Conservation (phyloP, 2,113 vertebrate genomes). For the Scopus umbretta region DNA sequence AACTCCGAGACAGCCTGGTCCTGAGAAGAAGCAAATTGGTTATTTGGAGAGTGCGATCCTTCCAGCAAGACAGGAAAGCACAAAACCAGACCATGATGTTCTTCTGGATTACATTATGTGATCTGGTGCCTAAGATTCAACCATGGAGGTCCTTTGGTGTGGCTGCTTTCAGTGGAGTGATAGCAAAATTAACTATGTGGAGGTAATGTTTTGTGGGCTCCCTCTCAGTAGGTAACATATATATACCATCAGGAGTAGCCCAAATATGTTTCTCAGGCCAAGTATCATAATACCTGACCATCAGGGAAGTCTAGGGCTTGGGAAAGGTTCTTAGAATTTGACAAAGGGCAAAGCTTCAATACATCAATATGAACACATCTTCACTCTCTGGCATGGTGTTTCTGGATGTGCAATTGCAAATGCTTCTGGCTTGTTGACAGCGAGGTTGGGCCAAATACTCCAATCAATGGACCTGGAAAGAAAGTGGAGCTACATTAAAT, state of each 20-base stretch:
- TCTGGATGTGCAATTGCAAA: not conserved
- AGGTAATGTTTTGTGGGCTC: not conserved
- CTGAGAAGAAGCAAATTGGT: not conserved
- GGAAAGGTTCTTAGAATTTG: not conserved
- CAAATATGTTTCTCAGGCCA: not conserved
- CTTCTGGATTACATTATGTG: not conserved
- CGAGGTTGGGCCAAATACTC: not conserved
- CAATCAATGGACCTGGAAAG: not conserved
- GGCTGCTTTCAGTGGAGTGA: not conserved
- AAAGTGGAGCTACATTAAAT: not conserved
- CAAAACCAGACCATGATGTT: not conserved
- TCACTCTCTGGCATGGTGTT: not conserved
- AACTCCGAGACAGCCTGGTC: rapidly evolving
- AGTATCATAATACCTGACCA: not conserved
- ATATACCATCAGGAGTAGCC: not conserved
- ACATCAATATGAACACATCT: not conserved
- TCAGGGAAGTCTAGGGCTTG: not conserved
- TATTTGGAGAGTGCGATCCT: not conserved
- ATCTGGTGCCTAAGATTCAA: not conserved
- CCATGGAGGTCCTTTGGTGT: not conserved
- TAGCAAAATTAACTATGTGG: not conserved
- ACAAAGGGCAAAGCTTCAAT: not conserved
- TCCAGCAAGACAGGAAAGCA: not conserved
- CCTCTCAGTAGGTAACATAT: not conserved
- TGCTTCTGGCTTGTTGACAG: not conserved